Percentiles rank a stretch among this genome's conserved stretches.
phyloP scores from a whole-genome alignment of 2,888 invertebrate genomes.

The Lumbricus terrestris region DNA sequence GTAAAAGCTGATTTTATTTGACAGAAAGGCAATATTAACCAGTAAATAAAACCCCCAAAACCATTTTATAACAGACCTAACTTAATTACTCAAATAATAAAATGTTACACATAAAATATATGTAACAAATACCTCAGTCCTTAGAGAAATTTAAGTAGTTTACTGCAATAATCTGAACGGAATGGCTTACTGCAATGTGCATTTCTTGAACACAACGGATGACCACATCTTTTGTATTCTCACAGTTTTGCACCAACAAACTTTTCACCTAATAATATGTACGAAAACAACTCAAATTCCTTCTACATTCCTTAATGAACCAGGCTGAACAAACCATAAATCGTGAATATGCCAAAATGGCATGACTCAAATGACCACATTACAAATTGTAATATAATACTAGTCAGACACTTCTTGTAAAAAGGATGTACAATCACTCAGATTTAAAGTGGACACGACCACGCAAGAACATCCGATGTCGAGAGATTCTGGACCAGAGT shows the following conservation, averaged over 20 bases:
- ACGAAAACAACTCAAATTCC: not conserved
- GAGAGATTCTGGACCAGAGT: too few relatives aligned
- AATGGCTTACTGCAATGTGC: not conserved
- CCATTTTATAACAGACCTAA: not conserved
- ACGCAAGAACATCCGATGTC: too few relatives aligned
- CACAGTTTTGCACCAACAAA: not conserved
- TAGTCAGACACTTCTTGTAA: too few relatives aligned
- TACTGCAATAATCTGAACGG: not conserved
- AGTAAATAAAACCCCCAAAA: not conserved
- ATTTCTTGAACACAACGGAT: slow-evolving; percentile 7
- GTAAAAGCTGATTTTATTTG: not conserved
- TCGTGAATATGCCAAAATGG: not conserved
- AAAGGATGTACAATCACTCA: too few relatives aligned
- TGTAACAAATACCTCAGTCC: too few relatives aligned
- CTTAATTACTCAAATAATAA: not conserved
- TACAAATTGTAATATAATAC: too few relatives aligned
- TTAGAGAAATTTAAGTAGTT: too few relatives aligned
- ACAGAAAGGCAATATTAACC: not conserved
- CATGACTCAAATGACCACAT: too few relatives aligned
- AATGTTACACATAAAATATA: not conserved
- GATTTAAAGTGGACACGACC: too few relatives aligned
- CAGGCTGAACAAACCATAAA: not conserved
- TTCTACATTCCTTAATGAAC: not conserved
- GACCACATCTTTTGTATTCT: not conserved
- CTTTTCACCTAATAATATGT: not conserved